These are phyloP conservation scores for Boleophthalmus pectinirostris DNA, from an alignment of 2,113 vertebrate species.

Conservation along the genomic window DNA sequence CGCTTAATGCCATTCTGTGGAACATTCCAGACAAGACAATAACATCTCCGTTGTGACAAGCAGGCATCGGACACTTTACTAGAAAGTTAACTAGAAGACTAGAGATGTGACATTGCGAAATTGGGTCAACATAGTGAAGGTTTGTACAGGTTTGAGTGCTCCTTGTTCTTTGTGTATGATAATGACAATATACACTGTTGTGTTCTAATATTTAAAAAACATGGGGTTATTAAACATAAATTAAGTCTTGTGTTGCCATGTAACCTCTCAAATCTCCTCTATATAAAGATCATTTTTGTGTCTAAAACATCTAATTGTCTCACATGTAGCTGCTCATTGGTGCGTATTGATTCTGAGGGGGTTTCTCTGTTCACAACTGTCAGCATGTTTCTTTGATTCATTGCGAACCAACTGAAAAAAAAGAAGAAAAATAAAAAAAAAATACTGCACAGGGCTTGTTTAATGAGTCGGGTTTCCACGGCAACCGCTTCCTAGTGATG, in stretches of 20 bases:
- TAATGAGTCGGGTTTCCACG: constrained; percentile 78
- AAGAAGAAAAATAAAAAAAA: constrained; percentile 2
- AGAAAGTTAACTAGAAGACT: no score
- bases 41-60: no score
- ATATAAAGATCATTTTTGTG: neutral
- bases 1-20: neutral
- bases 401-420: constrained; percentile 35
- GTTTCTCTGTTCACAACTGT: constrained; percentile 36
- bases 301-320: neutral
- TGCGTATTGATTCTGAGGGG: constrained; percentile 26
- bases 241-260: neutral
- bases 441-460: constrained; percentile 70
- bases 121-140: neutral
- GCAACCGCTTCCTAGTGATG: constrained; percentile 73
- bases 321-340: constrained; percentile 19
- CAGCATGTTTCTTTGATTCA: constrained; percentile 47
- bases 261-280: neutral
- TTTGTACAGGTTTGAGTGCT: neutral
- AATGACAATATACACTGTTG: no score
- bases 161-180: no score
- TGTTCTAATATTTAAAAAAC: neutral
- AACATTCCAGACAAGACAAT: neutral
- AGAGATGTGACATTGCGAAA: neutral
- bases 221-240: neutral
- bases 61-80: no score